phyloP scores from a whole-genome alignment of 2,797 vertebrate species.

The Centroberyx gerrardi region DNA sequence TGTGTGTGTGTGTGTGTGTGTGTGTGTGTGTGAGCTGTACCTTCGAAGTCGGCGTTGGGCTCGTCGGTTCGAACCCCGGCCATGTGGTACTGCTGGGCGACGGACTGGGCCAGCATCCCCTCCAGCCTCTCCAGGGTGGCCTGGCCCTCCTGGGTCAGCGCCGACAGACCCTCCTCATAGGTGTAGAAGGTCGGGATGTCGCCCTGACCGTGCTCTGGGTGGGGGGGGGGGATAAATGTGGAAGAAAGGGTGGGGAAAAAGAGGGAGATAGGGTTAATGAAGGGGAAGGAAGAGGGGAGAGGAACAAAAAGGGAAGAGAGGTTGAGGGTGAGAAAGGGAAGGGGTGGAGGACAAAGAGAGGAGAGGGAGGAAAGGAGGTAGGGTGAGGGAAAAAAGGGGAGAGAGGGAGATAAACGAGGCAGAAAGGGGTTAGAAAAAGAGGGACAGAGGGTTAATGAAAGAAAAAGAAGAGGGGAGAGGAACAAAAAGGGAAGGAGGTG shows the following conservation, averaged over 20 bases:
- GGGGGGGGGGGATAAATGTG: neutral
- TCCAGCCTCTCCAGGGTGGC: constrained; percentile 94
- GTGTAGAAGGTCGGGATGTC: constrained; percentile 95
- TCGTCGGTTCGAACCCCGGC: constrained; percentile 94
- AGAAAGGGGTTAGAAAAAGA: neutral
- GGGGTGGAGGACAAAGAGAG: constrained; percentile 1
- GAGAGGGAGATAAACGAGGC: too few species aligned
- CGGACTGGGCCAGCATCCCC: constrained; percentile 94
- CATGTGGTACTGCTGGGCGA: constrained; percentile 94
- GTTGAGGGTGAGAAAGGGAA: neutral
- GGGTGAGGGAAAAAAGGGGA: too few species aligned
- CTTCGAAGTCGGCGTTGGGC: constrained; percentile 87
- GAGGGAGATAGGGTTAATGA: too few species aligned
- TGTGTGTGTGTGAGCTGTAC: constrained; percentile 68
- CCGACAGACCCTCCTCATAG: constrained; percentile 95
- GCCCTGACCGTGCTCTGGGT: constrained; percentile 88
- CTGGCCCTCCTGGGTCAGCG: constrained; percentile 93
- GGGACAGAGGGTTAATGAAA: too few species aligned
- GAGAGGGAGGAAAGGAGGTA: neutral
- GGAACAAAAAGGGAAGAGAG: neutral
- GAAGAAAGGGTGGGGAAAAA: too few species aligned
- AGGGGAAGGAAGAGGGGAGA: too few species aligned
- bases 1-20: neutral
- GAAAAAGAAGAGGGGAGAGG: too few species aligned
- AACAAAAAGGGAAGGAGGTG: too few species aligned